Evolutionary conservation across 2,888 invertebrate genomes (phyloP).

Genomic region (Gymnocheta viridis): DNA sequence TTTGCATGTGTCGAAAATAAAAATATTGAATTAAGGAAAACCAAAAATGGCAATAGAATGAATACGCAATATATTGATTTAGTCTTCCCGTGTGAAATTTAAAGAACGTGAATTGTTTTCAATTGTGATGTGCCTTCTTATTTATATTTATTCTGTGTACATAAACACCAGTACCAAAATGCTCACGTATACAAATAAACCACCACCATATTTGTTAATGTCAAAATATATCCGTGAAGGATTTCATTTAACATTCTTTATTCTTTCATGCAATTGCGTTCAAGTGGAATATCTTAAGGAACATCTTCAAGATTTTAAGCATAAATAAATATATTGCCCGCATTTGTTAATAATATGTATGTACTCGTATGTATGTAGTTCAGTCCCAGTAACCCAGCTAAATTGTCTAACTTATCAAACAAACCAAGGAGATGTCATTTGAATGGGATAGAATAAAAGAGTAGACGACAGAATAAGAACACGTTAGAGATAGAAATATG

Average conservation of each 20-base stretch:
- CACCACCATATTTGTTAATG: slow-evolving; percentile 53
- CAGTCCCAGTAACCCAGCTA: slow-evolving; percentile 62
- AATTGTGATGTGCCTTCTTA: background rate
- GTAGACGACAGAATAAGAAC: background rate
- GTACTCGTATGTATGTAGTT: too few species aligned
- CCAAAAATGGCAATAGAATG: slow-evolving; percentile 48
- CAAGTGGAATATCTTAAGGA: slow-evolving; percentile 63
- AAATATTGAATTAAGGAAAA: background rate
- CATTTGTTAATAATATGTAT: slow-evolving; percentile 47
- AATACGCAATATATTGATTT: slow-evolving; percentile 58
- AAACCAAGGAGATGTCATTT: slow-evolving; percentile 9
- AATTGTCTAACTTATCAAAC: slow-evolving; percentile 41
- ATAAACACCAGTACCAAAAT: slow-evolving; percentile 2
- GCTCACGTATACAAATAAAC: slow-evolving; percentile 6
- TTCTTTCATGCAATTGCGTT: slow-evolving; percentile 20
- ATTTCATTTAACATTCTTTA: slow-evolving; percentile 24
- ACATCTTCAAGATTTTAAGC: slow-evolving; percentile 52
- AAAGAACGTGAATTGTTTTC: slow-evolving; percentile 20
- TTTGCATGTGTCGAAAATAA: slow-evolving; percentile 31
- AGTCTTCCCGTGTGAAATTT: slow-evolving; percentile 49
- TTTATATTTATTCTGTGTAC: slow-evolving; percentile 26
- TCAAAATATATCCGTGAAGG: slow-evolving; percentile 33
- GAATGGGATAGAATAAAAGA: slow-evolving; percentile 12
- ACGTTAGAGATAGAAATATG: background rate
- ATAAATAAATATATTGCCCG: slow-evolving; percentile 60